These are phyloP conservation scores for Luffia ferchaultella DNA, from an alignment of 2,888 invertebrate genomes.

Conservation along the genomic window DNA sequence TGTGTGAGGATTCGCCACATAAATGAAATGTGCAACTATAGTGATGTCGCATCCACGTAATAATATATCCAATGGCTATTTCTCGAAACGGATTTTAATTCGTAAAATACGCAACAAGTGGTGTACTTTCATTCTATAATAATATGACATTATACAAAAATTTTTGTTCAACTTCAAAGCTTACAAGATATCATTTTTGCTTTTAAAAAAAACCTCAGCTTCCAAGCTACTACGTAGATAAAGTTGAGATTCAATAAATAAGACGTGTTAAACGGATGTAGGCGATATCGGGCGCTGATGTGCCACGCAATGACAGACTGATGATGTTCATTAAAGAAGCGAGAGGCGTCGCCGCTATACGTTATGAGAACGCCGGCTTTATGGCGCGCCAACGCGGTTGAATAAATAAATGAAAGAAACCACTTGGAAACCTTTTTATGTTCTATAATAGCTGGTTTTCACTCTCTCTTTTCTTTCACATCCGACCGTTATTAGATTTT, in stretches of 20 bases:
- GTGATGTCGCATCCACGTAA: too few relatives aligned
- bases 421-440: not conserved
- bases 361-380: not conserved
- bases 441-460: not conserved
- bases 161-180: too few relatives aligned
- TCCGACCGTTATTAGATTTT: not conserved
- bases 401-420: not conserved
- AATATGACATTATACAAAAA: too few relatives aligned
- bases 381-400: not conserved
- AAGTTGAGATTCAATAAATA: not conserved
- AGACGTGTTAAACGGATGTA: not conserved
- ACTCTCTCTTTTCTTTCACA: not conserved
- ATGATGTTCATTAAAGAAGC: not conserved
- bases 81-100: too few relatives aligned
- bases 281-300: not conserved
- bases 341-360: not conserved
- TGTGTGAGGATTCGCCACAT: too few relatives aligned
- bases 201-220: too few relatives aligned
- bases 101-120: too few relatives aligned
- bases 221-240: not conserved
- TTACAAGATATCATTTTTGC: too few relatives aligned
- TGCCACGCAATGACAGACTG: not conserved
- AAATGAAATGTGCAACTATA: too few relatives aligned
- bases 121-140: too few relatives aligned
- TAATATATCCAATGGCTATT: too few relatives aligned